A percentile compares a stretch with the other conserved stretches of the same genome.
These are phyloP conservation scores for Leiothrix lutea DNA, from an alignment of 2,113 vertebrate genomes.

Conservation along the genomic window DNA sequence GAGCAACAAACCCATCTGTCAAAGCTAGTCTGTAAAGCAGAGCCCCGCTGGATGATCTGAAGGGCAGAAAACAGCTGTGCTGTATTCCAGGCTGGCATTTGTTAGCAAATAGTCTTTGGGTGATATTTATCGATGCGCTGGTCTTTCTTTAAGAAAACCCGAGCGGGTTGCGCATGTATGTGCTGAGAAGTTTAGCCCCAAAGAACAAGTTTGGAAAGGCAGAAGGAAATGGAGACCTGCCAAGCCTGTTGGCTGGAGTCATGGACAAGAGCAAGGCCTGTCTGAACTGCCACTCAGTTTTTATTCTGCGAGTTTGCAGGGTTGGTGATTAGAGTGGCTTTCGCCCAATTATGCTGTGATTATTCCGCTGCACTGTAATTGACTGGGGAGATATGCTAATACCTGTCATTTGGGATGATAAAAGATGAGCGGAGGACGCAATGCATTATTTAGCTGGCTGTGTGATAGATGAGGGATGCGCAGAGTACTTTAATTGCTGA, in stretches of 20 bases:
- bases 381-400: conserved; percentile 99
- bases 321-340: conserved; percentile 98
- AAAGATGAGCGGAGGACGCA: conserved; percentile 95
- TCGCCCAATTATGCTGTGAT: conserved; percentile 99
- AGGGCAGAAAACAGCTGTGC: not conserved
- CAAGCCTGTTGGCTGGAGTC: conserved; percentile 76
- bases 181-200: conserved; percentile 56
- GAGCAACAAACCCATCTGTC: conserved; percentile 39
- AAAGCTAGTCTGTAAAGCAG: not conserved
- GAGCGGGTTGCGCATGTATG: rapidly evolving
- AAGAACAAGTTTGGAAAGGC: conserved; percentile 59
- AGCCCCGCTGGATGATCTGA: conserved; percentile 3
- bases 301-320: conserved; percentile 86
- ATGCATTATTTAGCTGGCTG: conserved; percentile 99
- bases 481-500: conserved; percentile 98
- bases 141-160: not conserved
- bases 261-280: conserved; percentile 86
- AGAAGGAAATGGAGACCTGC: conserved; percentile 68
- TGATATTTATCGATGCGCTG: not conserved
- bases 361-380: conserved; percentile 98
- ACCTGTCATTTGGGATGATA: conserved; percentile 99
- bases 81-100: not conserved
- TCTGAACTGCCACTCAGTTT: conserved; percentile 85
- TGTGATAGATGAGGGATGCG: conserved; percentile 98
- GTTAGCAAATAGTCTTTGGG: not conserved